Evolutionary conservation across 2,888 invertebrate genomes (phyloP), one percentile per base, ranked within the genome.

Genomic region (Apantesis nais): DNA sequence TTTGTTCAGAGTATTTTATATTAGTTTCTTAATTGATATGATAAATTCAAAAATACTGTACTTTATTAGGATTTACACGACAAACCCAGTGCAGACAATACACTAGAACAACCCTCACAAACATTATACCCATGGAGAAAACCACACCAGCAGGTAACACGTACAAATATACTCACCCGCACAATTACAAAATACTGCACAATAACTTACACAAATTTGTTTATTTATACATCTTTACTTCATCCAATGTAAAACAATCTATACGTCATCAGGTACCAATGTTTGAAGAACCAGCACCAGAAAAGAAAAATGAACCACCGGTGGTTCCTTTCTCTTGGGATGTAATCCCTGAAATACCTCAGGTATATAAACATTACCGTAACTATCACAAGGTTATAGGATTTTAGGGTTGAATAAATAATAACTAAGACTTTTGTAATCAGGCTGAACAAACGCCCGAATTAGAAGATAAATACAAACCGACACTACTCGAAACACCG

Each of bases 401-500:
- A 68, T 62, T 69, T 68, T 72, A 74, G 74, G 11, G 25, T 70
- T 67, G 62, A 62, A 70, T 70, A 72, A 77, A 73, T 63, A 74
- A 67, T 74, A 80, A 78, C 67, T 62, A 48, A 77, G 66, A 25
- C 68, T 76, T 82, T 83, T 77, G 88, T 85, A 63, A 80, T 80
- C 86, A 94, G 94, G 93, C 92, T 68, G 94, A 94, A 90, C 94
- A 93, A 88, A 89, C 89, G 74, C 92, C 94, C 78, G 94, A 93
- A 77, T 85, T 92, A 82, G 93, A 94, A 80, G 93, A 93, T 75
- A 87, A 87, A 81, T 93, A 90, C 84, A 91, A 87, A 87, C 93
- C 94, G 60, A 94, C 92, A 86, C 87, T 94, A 80, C 87, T 90
- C 67, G 92, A 93, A 77, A 87, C 90, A 84, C 83, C 90, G 75